Evolutionary conservation across 2,113 vertebrate genomes (phyloP).

Genomic region (Arenaria interpres): DNA sequence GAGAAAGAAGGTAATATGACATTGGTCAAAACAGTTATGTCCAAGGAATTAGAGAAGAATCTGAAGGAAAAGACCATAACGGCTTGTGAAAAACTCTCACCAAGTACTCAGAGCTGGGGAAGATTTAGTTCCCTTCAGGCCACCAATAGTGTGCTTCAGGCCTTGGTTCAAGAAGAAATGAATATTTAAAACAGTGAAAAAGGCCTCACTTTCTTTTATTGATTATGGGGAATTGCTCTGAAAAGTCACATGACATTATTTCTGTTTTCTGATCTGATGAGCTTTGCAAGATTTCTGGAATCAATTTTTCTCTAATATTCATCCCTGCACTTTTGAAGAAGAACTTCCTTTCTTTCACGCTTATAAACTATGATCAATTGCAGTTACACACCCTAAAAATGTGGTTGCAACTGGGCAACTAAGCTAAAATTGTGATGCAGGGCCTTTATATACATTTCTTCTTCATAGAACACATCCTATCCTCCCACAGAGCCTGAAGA

Average conservation of each 20-base stretch:
- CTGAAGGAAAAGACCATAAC: not conserved
- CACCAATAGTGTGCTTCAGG: not conserved
- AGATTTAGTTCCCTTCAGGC: not conserved
- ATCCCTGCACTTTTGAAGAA: not conserved
- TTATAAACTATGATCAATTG: not conserved
- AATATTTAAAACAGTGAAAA: not conserved
- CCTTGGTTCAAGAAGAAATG: not conserved
- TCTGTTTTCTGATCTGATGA: not conserved
- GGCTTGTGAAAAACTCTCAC: not conserved
- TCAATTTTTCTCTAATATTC: not conserved
- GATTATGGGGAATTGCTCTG: not conserved
- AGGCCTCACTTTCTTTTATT: not conserved
- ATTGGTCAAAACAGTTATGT: not conserved
- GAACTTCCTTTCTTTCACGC: not conserved
- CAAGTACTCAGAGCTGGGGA: not conserved
- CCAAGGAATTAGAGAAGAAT: not conserved
- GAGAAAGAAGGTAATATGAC: not conserved
- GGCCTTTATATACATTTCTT: not conserved
- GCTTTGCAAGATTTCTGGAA: not conserved
- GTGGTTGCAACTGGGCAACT: not conserved
- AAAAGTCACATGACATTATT: not conserved
- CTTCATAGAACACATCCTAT: not conserved
- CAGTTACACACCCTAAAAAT: not conserved
- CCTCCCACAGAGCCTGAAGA: not conserved
- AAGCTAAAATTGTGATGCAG: not conserved